Conservation (phyloP, 2,113 vertebrate genomes). For the Scortum barcoo region DNA sequence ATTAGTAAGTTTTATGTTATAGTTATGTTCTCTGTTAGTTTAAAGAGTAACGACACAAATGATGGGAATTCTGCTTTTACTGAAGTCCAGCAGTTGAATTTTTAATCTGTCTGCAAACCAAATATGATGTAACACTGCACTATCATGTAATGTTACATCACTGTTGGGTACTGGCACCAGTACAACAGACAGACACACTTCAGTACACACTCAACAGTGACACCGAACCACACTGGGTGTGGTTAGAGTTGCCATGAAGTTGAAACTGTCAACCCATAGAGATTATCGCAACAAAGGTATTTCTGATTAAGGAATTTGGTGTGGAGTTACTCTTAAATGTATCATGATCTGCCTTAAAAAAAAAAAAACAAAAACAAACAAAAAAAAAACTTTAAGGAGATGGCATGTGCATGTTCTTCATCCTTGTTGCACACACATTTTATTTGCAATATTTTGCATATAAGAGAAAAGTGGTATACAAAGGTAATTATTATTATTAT, state of each 20-base stretch:
- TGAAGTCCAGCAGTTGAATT: not conserved
- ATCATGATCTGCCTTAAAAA: constrained; percentile 2
- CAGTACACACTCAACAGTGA: constrained; percentile 25
- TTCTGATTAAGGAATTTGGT: constrained; percentile 1
- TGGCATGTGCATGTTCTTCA: constrained; percentile 2
- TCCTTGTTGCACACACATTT: constrained; percentile 3
- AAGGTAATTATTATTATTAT: constrained; percentile 14
- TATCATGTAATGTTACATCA: constrained; percentile 23
- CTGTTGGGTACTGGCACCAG: constrained; percentile 20
- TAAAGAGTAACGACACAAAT: constrained; percentile 14
- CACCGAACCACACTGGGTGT: constrained; percentile 28
- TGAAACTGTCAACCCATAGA: constrained; percentile 37
- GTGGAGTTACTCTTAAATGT: constrained; percentile 7
- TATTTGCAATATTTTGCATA: not conserved
- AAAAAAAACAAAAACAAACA: not conserved
- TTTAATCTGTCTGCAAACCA: constrained; percentile 19
- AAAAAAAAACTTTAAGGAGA: not conserved
- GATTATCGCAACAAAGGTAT: constrained; percentile 8
- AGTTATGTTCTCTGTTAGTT: constrained; percentile 9
- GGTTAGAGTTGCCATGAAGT: constrained; percentile 34
- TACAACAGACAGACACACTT: constrained; percentile 36
- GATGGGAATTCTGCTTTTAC: constrained; percentile 11
- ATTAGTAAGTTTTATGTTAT: constrained; percentile 12
- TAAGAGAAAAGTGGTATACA: not conserved
- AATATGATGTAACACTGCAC: constrained; percentile 24